Evolutionary conservation across 35 echinoderm and acorn worm species (phyloP), one percentile per base, ranked within the genome.

Genomic region (Apostichopus californicus): DNA sequence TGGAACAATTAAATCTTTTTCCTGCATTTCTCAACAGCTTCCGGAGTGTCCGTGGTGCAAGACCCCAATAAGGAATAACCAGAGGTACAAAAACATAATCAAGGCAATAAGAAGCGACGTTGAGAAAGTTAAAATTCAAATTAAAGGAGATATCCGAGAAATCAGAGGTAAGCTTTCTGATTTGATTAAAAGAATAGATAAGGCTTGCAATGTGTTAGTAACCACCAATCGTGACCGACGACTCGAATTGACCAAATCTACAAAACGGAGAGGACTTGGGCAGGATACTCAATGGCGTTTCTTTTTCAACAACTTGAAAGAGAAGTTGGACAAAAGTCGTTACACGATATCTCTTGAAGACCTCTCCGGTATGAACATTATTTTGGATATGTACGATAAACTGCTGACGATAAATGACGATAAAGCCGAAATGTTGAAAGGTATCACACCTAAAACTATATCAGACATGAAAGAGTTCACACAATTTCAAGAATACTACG

Each of bases 31-130:
- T 71, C 54, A 46, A 57, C 81, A 92, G 64, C 21, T 83, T 24
- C 79, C 64, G 46, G 80, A 54, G 22, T 92, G 91, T 78, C 96
- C 96, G 34, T 90, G 90, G 88, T 98, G 96, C 71, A 98, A 98
- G 60, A 98, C 94, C 8, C 90, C 92, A 5, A 94, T 98, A 54
- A 78, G 94, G 54, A 79, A 90, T 13, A 98, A 92, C 75, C 54
- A 92, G 7, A 87, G 96, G 8, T 98, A 98, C 55, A 92, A 92
- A 21, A 95, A 88, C 54, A 90, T 85, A 11, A 93, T 95, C 58
- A 91, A 94, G 46, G 80, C 92, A 22, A 88, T 93, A 14, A 89
- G 90, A 57, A 68, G 28, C 13, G 96, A 98, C 72, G 87, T 98
- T 54, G 96, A 98, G 54, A 26, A 54, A 25, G 94, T 98, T 26